Evolutionary conservation across 2,113 vertebrate species (phyloP).

Genomic region (Cynocephalus volans): DNA sequence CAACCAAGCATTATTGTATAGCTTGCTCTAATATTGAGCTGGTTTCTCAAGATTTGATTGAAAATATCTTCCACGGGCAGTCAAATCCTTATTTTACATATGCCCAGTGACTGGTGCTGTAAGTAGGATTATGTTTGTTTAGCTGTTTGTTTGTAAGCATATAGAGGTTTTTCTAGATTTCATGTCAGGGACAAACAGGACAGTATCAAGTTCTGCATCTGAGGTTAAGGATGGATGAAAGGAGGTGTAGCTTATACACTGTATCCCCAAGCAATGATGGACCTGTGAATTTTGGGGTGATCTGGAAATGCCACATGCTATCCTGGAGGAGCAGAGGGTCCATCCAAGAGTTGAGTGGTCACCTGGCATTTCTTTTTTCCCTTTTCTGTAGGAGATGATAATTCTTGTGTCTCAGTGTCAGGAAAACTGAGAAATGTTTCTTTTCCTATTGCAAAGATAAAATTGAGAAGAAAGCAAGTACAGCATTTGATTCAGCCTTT

Average conservation of each 20-base stretch:
- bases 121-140: background rate
- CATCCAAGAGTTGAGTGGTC: background rate
- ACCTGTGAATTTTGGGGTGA: background rate
- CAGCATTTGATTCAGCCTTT: constrained; percentile 13
- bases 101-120: background rate
- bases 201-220: background rate
- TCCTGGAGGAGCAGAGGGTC: background rate
- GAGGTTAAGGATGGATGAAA: background rate
- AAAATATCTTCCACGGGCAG: background rate
- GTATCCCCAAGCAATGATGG: background rate
- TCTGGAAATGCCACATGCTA: background rate
- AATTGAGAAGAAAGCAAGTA: background rate
- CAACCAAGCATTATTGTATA: background rate
- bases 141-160: background rate
- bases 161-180: background rate
- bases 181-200: background rate
- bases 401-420: background rate
- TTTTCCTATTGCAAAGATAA: constrained; percentile 24
- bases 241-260: accelerated
- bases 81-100: background rate
- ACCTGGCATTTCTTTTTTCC: background rate
- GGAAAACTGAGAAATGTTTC: background rate
- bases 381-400: background rate
- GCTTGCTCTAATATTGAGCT: background rate
- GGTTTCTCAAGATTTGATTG: constrained; percentile 2